A percentile compares a stretch with the other conserved stretches of the same genome.
Conservation (phyloP, 2,797 vertebrate species). For the Pogonophryne albipinna region DNA sequence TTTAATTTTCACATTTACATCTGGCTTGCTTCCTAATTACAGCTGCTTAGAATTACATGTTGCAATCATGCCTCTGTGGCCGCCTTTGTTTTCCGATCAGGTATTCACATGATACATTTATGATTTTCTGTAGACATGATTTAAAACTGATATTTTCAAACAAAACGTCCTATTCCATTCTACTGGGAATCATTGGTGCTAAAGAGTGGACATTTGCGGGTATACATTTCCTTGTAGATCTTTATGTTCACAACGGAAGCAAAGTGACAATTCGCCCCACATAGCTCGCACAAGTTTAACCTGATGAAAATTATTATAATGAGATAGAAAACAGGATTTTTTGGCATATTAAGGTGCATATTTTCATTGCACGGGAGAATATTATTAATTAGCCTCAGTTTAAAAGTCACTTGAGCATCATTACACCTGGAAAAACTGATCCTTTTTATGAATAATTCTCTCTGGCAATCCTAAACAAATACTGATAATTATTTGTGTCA, state of each 20-base stretch:
- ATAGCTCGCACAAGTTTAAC: no score
- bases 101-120: background rate
- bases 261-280: no score
- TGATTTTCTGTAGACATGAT: background rate
- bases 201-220: background rate
- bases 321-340: no score
- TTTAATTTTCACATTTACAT: background rate
- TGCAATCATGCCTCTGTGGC: background rate
- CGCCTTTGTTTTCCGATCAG: no score
- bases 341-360: background rate
- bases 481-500: background rate
- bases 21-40: conserved; percentile 5
- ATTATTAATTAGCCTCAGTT: background rate
- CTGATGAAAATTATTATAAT: no score
- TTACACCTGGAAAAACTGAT: background rate
- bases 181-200: background rate
- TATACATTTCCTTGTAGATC: background rate
- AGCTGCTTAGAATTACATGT: background rate
- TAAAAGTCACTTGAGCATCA: background rate
- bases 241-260: no score
- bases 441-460: background rate
- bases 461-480: background rate
- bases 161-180: background rate
- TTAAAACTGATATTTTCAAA: background rate
- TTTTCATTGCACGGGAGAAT: background rate